phyloP scores from a whole-genome alignment of 2,888 invertebrate species.

The Cacoxenus indagator region DNA sequence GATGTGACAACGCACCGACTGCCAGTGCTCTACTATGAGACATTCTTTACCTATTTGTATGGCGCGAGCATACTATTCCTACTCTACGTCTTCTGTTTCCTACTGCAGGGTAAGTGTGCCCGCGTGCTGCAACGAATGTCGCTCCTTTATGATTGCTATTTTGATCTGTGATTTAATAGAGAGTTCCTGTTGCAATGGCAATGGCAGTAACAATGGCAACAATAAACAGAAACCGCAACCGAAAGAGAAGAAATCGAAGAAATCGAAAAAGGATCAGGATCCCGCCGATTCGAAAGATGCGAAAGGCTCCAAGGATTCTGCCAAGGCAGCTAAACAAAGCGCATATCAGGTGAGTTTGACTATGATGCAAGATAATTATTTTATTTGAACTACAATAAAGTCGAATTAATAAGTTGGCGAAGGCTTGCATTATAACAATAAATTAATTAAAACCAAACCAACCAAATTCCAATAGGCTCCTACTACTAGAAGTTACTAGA shows the following conservation, averaged over 20 bases:
- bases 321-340: conserved; percentile 77
- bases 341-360: conserved; percentile 79
- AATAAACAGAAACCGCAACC: conserved; percentile 77
- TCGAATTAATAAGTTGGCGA: no score
- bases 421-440: no score
- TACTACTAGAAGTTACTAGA: no score
- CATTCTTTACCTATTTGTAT: conserved; percentile 94
- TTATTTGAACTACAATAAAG: no score
- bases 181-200: conserved; percentile 86
- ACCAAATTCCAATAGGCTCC: no score
- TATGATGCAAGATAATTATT: no score
- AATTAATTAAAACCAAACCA: no score
- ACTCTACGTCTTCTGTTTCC: conserved; percentile 94
- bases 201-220: conserved; percentile 67
- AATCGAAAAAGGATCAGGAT: conserved; percentile 78
- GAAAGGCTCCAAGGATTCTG: conserved; percentile 74
- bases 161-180: conserved; percentile 71
- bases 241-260: conserved; percentile 80
- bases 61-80: conserved; percentile 93
- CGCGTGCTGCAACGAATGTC: no score
- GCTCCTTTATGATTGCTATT: not conserved
- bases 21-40: conserved; percentile 93
- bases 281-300: conserved; percentile 73
- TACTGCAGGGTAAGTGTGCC: conserved; percentile 79
- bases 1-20: conserved; percentile 94